Conservation (phyloP, 2,797 vertebrate species). For the Parauchenoglanis punctatus region DNA sequence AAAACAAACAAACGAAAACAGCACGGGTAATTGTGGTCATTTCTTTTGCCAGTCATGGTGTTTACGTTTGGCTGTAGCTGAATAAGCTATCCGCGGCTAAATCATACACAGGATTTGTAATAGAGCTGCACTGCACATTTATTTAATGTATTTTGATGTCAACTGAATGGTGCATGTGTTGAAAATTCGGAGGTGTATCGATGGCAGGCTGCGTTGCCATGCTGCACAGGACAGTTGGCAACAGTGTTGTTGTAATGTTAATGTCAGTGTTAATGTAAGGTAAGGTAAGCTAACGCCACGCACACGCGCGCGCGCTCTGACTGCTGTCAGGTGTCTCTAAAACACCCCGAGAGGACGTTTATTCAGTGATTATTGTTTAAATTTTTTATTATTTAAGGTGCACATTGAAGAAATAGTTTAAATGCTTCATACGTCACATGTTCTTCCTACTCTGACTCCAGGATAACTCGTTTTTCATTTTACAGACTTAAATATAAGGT, state of each 20-base stretch:
- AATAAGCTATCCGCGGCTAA: slow-evolving; percentile 15
- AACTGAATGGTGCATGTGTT: not conserved
- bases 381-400: not conserved
- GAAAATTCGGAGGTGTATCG: not conserved
- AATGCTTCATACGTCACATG: not conserved
- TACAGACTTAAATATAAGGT: not conserved
- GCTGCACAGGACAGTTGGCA: slow-evolving; percentile 6
- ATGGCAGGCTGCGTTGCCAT: slow-evolving; percentile 28
- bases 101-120: not conserved
- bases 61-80: not conserved
- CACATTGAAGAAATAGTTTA: not conserved
- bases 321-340: not conserved
- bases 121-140: not conserved
- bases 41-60: not conserved
- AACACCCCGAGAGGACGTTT: not conserved
- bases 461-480: not conserved
- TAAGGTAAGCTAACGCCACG: too few relatives aligned
- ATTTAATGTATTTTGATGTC: not conserved
- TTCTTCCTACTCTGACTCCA: not conserved
- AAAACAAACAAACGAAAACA: too few relatives aligned
- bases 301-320: too few relatives aligned
- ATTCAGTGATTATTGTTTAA: not conserved
- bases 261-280: not conserved
- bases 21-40: not conserved
- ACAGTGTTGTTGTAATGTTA: not conserved